Conservation (phyloP, 2,797 vertebrate species). For the Carcharodon carcharias region DNA sequence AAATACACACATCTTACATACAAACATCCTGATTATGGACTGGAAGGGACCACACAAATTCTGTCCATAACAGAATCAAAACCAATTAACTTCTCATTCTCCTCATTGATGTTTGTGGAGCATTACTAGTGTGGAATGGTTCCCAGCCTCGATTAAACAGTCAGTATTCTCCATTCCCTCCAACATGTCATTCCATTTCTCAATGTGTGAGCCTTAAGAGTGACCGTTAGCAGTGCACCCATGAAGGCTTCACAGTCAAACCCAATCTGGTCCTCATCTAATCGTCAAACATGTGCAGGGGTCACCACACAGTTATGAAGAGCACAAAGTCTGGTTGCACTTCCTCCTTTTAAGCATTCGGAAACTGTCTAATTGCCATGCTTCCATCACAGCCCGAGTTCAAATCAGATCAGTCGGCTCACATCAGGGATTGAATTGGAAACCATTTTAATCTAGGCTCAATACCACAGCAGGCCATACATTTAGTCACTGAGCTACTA, state of each 20-base stretch:
- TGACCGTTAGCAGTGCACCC: background rate
- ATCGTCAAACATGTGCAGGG: background rate
- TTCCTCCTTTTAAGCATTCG: background rate
- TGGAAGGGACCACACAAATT: too few species aligned
- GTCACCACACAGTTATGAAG: background rate
- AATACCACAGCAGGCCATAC: background rate
- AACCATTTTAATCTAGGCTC: background rate
- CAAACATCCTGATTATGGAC: too few species aligned
- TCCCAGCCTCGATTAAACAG: background rate
- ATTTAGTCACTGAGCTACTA: background rate
- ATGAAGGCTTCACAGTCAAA: background rate
- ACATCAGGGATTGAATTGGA: background rate
- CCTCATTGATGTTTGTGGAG: background rate
- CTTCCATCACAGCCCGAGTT: background rate
- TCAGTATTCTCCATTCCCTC: background rate
- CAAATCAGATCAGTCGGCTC: background rate
- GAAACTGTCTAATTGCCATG: background rate
- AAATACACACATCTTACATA: too few species aligned
- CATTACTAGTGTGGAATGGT: background rate
- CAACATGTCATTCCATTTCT: background rate
- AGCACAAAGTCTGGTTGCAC: background rate
- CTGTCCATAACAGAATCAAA: background rate
- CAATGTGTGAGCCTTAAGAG: background rate
- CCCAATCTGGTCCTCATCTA: background rate
- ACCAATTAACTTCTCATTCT: background rate